A percentile compares a stretch with the other conserved stretches of the same genome.
Evolutionary conservation across 2,113 vertebrate genomes (phyloP).

Genomic region (Mixornis gularis): DNA sequence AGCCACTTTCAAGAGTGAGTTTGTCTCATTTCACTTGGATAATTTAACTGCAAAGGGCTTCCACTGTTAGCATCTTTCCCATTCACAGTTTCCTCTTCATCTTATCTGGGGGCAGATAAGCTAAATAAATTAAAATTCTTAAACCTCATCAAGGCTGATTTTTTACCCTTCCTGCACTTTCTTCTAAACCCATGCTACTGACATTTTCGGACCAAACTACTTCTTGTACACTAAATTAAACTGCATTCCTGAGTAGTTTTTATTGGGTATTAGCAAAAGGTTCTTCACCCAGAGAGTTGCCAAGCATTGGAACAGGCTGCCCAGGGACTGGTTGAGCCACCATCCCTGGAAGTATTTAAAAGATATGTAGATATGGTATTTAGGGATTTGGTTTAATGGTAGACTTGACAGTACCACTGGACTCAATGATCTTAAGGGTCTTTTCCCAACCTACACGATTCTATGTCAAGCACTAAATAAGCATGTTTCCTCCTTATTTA

Average conservation of each 20-base stretch:
- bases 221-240: background rate
- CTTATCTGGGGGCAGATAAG: background rate
- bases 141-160: background rate
- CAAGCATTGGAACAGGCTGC: background rate
- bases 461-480: background rate
- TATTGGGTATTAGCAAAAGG: background rate
- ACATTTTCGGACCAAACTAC: background rate
- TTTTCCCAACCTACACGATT: background rate
- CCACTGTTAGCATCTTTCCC: background rate
- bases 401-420: background rate
- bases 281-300: background rate
- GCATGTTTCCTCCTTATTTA: background rate
- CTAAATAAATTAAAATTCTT: background rate
- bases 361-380: background rate
- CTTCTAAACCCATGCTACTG: background rate
- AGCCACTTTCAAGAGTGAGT: background rate
- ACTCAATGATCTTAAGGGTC: background rate
- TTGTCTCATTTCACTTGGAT: background rate
- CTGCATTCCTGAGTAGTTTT: background rate
- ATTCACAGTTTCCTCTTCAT: background rate
- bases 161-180: background rate
- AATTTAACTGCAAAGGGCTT: background rate
- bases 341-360: background rate
- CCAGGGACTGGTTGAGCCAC: background rate
- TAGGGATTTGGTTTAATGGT: background rate